phyloP scores from a whole-genome alignment of 2,888 invertebrate genomes.

The Cheilosia soror region DNA sequence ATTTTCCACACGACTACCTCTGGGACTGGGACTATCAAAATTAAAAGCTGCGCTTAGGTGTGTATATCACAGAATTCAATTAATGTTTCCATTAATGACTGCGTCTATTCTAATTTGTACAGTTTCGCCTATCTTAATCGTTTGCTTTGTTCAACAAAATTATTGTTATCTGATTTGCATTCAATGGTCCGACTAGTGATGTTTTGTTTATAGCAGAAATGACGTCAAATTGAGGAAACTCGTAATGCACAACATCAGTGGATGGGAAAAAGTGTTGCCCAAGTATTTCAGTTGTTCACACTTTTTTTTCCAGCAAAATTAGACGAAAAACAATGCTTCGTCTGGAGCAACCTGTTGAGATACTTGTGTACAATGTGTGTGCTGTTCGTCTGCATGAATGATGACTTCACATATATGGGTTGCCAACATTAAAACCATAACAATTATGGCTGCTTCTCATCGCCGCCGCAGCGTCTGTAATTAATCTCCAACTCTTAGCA shows the following conservation, averaged over 20 bases:
- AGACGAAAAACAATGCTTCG: slow-evolving; percentile 51
- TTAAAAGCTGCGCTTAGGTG: neutral
- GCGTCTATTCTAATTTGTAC: slow-evolving; percentile 39
- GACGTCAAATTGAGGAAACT: slow-evolving; percentile 60
- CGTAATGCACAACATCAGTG: slow-evolving; percentile 6
- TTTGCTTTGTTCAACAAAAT: slow-evolving; percentile 41
- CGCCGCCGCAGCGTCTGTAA: slow-evolving; percentile 19
- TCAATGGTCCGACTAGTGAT: slow-evolving; percentile 34
- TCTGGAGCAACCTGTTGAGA: slow-evolving; percentile 49
- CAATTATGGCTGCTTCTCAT: slow-evolving; percentile 21
- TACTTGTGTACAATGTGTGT: neutral
- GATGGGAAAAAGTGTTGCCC: slow-evolving; percentile 42
- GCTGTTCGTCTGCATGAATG: slow-evolving; percentile 50
- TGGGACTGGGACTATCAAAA: neutral
- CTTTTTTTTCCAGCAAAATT: neutral
- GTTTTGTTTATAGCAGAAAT: neutral
- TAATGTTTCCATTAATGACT: slow-evolving; percentile 29
- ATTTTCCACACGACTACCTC: slow-evolving; percentile 40
- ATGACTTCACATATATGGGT: slow-evolving; percentile 52
- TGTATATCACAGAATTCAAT: slow-evolving; percentile 18
- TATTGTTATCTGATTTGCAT: slow-evolving; percentile 49
- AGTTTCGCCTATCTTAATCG: slow-evolving; percentile 53
- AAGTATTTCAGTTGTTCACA: slow-evolving; percentile 16
- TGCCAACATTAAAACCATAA: slow-evolving; percentile 57
- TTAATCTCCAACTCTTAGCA: slow-evolving; percentile 42